Evolutionary conservation across 2,797 vertebrate genomes (phyloP).

Genomic region (Melanotaenia trifasciata): DNA sequence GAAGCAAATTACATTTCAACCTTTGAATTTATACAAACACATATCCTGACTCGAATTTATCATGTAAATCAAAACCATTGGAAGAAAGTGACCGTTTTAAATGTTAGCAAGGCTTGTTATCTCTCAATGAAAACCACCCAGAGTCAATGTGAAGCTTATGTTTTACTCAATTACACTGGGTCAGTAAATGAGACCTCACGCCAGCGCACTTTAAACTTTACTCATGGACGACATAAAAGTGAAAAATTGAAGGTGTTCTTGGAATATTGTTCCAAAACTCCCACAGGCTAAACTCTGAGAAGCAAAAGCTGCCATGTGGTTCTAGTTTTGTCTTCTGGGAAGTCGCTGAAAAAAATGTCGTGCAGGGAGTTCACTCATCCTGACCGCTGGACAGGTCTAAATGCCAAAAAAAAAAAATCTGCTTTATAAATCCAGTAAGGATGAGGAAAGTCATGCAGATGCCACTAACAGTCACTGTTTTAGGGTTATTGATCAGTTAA

Average conservation of each 20-base stretch:
- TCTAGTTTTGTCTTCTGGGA: conserved; percentile 65
- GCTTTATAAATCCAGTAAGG: conserved; percentile 17
- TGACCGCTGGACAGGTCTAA: conserved; percentile 11
- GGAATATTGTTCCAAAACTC: conserved; percentile 27
- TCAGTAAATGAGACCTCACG: conserved; percentile 13
- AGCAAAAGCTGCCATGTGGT: conserved; percentile 58
- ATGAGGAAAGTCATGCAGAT: conserved; percentile 23
- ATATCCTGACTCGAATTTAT: conserved; percentile 8
- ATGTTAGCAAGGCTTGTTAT: conserved; percentile 9
- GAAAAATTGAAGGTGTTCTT: conserved; percentile 43
- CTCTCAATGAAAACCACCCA: conserved; percentile 23
- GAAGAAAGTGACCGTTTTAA: not conserved
- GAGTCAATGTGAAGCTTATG: not conserved
- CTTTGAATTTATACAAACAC: conserved; percentile 6
- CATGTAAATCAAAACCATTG: not conserved
- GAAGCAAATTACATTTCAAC: conserved; percentile 7
- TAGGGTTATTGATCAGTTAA: not conserved
- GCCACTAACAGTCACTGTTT: conserved; percentile 2
- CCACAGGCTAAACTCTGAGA: conserved; percentile 30
- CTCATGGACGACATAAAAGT: conserved; percentile 17
- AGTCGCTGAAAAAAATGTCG: conserved; percentile 30
- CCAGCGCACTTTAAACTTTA: conserved; percentile 4
- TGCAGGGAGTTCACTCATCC: conserved; percentile 7
- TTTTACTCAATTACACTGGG: conserved; percentile 8
- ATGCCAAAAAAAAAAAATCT: conserved; percentile 6